A percentile compares a stretch with the other conserved stretches of the same genome.
Evolutionary conservation across 2,888 invertebrate species (phyloP).

Genomic region (Papilio gigon): DNA sequence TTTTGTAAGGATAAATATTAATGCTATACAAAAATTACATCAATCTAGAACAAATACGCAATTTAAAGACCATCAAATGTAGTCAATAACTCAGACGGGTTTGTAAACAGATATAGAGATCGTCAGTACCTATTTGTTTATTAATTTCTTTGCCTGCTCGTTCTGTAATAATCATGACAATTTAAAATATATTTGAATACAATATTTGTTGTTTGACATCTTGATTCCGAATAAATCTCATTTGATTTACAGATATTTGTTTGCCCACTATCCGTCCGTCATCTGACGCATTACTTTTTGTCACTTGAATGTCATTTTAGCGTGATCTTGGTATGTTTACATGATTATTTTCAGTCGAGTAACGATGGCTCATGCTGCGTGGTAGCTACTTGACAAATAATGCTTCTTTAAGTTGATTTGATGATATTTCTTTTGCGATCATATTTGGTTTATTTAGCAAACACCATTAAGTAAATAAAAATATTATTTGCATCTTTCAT

Average conservation of each 20-base stretch:
- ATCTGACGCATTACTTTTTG: conserved; percentile 11
- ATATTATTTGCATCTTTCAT: background rate
- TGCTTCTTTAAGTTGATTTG: background rate
- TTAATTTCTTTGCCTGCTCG: too few species aligned
- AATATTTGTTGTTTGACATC: background rate
- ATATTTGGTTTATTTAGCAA: conserved; percentile 1
- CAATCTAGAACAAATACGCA: too few species aligned
- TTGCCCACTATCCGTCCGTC: conserved; percentile 1
- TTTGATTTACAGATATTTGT: conserved; percentile 13
- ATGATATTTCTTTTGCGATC: background rate
- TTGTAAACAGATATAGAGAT: too few species aligned
- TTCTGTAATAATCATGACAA: background rate
- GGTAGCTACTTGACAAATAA: background rate
- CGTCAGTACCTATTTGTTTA: too few species aligned
- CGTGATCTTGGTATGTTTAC: conserved; percentile 15
- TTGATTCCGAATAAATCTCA: background rate
- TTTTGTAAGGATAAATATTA: too few species aligned
- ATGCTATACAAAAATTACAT: too few species aligned
- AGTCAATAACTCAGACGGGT: too few species aligned
- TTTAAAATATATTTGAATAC: background rate
- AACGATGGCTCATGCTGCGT: background rate
- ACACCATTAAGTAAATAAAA: background rate
- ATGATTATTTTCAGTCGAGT: conserved; percentile 14
- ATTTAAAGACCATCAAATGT: too few species aligned
- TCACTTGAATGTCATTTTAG: conserved; percentile 25